phyloP scores from a whole-genome alignment of 2,888 invertebrate genomes.

The Ophraella communa region DNA sequence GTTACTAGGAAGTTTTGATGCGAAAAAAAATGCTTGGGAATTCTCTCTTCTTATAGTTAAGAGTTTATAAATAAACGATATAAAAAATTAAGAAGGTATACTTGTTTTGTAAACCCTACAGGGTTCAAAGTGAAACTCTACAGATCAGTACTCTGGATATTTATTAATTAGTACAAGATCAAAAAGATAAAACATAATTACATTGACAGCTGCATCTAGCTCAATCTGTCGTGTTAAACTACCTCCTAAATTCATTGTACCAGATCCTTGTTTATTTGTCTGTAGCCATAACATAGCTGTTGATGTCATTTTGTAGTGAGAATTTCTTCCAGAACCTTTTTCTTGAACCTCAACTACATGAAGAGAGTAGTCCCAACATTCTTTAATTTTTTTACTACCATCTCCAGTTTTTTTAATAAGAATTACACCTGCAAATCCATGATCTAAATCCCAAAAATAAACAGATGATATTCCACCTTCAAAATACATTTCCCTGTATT shows the following conservation, averaged over 20 bases:
- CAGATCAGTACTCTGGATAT: too few relatives aligned
- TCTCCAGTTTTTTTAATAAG: conserved; percentile 99
- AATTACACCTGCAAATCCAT: conserved; percentile 97
- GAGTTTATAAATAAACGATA: too few relatives aligned
- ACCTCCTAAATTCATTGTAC: conserved; percentile 98
- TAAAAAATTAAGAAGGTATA: too few relatives aligned
- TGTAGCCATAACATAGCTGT: conserved; percentile 99
- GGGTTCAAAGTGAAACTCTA: too few relatives aligned
- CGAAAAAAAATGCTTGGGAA: too few relatives aligned
- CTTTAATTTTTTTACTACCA: conserved; percentile 97
- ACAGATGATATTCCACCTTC: conserved; percentile 99
- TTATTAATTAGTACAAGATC: too few relatives aligned
- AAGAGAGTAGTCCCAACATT: conserved; percentile 99
- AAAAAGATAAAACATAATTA: too few relatives aligned
- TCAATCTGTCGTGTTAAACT: conserved; percentile 97
- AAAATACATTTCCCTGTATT: conserved; percentile 98
- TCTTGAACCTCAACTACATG: conserved; percentile 99
- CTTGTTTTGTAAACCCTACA: too few relatives aligned
- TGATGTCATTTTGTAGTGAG: conserved; percentile 98
- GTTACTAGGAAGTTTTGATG: conserved; percentile 1
- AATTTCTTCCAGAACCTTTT: conserved; percentile 90
- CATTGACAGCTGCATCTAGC: conserved; percentile 88
- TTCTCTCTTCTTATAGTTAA: too few relatives aligned
- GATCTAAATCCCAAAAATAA: conserved; percentile 98
- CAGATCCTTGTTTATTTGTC: conserved; percentile 94